Evolutionary conservation across 2,797 vertebrate species (phyloP).

Genomic region (Tamandua tetradactyla): DNA sequence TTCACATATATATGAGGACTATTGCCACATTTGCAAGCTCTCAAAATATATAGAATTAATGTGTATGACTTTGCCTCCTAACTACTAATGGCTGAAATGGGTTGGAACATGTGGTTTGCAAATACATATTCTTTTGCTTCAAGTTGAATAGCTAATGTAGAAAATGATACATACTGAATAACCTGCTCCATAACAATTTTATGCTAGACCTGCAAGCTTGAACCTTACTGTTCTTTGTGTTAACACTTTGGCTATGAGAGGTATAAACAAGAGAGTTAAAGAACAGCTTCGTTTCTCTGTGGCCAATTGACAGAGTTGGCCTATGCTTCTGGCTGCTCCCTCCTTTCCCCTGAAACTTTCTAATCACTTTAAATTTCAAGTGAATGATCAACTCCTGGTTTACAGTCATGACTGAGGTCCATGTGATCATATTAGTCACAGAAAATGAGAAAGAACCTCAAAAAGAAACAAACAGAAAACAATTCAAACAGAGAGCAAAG

Average conservation of each 20-base stretch:
- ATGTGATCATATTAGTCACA: background rate
- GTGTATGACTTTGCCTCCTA: background rate
- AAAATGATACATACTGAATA: background rate
- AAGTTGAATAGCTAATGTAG: background rate
- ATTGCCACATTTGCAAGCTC: background rate
- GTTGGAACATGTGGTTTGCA: background rate
- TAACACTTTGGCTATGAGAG: background rate
- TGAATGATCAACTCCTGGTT: background rate
- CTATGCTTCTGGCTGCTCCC: background rate
- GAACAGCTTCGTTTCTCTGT: background rate
- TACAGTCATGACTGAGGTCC: background rate
- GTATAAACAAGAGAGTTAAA: background rate
- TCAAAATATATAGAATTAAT: background rate
- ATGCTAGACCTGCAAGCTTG: background rate
- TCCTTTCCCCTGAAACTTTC: background rate
- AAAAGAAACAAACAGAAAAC: background rate
- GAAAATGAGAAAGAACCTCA: background rate
- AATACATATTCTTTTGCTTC: background rate
- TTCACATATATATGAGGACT: background rate
- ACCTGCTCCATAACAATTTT: background rate
- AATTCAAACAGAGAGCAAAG: background rate
- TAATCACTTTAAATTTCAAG: background rate
- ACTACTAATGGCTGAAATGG: background rate
- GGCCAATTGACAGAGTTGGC: background rate
- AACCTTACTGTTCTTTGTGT: background rate